Percentiles rank a stretch among this genome's conserved stretches.
Evolutionary conservation across 1,140 invertebrate genomes (phyloP).

Genomic region (Venustaconcha ellipsiformis): DNA sequence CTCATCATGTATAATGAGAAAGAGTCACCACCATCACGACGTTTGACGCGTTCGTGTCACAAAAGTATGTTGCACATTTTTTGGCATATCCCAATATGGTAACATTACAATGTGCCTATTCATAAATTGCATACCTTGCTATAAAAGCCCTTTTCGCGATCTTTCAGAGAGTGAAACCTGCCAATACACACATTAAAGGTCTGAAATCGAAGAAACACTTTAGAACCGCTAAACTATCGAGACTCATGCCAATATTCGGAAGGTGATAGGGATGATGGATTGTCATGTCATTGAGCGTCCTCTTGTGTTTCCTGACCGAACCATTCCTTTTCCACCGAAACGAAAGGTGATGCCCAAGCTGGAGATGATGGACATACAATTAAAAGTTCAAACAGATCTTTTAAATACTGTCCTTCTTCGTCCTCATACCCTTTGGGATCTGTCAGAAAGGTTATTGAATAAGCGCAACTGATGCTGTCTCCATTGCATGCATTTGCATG

Average conservation of each 20-base stretch:
- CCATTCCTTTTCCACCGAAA: conserved; percentile 4
- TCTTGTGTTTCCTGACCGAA: conserved; percentile 1
- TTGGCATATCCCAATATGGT: conserved; percentile 24
- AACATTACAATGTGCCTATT: conserved; percentile 4
- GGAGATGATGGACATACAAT: conserved; percentile 5
- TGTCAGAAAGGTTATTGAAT: not conserved
- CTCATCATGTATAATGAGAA: conserved; percentile 45
- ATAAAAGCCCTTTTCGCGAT: conserved; percentile 11
- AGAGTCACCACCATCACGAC: conserved; percentile 48
- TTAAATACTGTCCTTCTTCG: conserved; percentile 9
- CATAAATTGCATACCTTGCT: conserved; percentile 13
- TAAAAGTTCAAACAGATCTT: conserved; percentile 1
- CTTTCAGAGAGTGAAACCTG: not conserved
- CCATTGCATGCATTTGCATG: too few relatives aligned
- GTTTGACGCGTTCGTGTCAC: conserved; percentile 44
- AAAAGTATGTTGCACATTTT: conserved; percentile 24
- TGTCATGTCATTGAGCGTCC: not conserved
- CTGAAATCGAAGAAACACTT: conserved; percentile 5
- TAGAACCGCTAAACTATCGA: not conserved
- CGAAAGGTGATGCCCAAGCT: conserved; percentile 9
- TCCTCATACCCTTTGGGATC: not conserved
- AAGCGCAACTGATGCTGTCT: not conserved
- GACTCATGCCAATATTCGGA: not conserved
- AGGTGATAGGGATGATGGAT: conserved; percentile 2
- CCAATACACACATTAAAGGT: conserved; percentile 17